phyloP scores from a whole-genome alignment of 1,140 invertebrate genomes.

The Neodiprion pinetum region DNA sequence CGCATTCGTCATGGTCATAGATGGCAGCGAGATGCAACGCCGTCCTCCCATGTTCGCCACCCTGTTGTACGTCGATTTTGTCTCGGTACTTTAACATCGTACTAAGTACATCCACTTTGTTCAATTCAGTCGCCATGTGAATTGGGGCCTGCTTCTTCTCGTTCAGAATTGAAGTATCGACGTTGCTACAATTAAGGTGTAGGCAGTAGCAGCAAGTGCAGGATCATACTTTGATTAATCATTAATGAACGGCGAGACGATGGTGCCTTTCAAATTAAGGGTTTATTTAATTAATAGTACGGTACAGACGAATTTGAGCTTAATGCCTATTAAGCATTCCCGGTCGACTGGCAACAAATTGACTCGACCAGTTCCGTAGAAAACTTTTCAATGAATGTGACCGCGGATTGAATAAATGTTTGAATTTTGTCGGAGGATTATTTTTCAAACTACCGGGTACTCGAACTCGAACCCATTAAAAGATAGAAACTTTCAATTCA shows the following conservation, averaged over 20 bases:
- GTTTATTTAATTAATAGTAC: conserved; percentile 1
- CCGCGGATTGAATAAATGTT: too few relatives aligned
- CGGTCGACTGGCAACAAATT: too few relatives aligned
- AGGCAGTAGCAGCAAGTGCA: conserved; percentile 26
- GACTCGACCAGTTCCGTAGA: too few relatives aligned
- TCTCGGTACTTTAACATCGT: conserved; percentile 71
- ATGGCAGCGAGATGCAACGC: conserved; percentile 84
- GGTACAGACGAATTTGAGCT: too few relatives aligned
- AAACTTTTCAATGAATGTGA: too few relatives aligned
- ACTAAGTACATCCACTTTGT: conserved; percentile 70
- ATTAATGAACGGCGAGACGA: neutral
- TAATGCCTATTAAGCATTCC: too few relatives aligned
- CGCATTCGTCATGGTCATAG: conserved; percentile 81
- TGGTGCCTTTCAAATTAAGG: conserved; percentile 5
- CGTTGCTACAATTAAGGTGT: conserved; percentile 61
- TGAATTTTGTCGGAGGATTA: too few relatives aligned
- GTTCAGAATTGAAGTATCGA: conserved; percentile 75
- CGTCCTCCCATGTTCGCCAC: conserved; percentile 80
- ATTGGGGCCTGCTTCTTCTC: conserved; percentile 78
- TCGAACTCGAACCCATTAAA: too few relatives aligned
- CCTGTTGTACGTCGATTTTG: conserved; percentile 73
- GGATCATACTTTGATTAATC: conserved; percentile 14
- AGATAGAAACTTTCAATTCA: too few relatives aligned
- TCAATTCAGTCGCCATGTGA: conserved; percentile 79
- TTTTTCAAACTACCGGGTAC: too few relatives aligned